phyloP scores from a whole-genome alignment of 2,113 vertebrate species.

The Bos javanicus region DNA sequence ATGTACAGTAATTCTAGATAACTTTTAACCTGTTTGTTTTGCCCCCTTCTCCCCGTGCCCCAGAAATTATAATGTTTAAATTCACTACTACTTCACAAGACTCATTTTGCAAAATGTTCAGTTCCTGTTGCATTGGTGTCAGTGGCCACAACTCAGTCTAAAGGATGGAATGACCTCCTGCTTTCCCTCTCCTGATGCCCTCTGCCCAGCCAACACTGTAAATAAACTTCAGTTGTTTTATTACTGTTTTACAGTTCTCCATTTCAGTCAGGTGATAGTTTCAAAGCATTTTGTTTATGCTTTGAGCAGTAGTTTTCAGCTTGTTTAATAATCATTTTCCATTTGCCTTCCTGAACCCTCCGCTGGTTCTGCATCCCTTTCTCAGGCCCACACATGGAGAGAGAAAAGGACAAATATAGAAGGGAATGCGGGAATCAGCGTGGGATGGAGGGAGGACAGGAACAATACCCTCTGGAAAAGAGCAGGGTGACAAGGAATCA shows the following conservation, averaged over 20 bases:
- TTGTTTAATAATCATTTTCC: slow-evolving; percentile 22
- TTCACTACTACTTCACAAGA: background rate
- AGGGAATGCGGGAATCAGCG: background rate
- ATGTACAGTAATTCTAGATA: background rate
- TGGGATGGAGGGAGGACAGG: background rate
- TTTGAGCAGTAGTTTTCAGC: background rate
- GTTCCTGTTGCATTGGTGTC: background rate
- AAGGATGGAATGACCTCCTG: background rate
- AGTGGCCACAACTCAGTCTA: background rate
- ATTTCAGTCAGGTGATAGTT: background rate
- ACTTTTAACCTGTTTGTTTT: background rate
- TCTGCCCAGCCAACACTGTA: background rate
- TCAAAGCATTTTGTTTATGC: slow-evolving; percentile 21
- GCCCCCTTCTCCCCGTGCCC: background rate
- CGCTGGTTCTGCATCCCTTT: background rate
- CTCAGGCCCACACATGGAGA: background rate
- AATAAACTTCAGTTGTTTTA: background rate
- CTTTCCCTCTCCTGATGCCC: background rate
- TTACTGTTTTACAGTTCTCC: slow-evolving; percentile 14
- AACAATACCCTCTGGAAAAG: background rate
- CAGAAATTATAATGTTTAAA: background rate
- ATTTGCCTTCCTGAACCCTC: background rate
- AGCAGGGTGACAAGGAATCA: background rate
- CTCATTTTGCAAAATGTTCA: background rate
- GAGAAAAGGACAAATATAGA: background rate